Conservation (phyloP, 2,888 invertebrate genomes). For the Apotomis betuletana region DNA sequence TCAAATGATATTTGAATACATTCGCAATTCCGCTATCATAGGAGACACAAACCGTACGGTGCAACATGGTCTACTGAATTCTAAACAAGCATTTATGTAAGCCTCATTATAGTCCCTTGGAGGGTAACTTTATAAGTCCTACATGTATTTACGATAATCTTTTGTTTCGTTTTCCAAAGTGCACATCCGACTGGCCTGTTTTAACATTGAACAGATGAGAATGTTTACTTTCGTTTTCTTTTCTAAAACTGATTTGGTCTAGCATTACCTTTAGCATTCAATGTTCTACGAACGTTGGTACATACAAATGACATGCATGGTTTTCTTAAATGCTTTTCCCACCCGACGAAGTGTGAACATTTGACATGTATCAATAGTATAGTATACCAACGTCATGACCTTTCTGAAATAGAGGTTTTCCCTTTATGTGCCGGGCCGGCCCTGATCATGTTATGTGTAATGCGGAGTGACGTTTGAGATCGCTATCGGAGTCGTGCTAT, state of each 20-base stretch:
- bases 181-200: too few species aligned
- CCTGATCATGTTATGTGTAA: slow-evolving; percentile 55
- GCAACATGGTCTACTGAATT: slow-evolving; percentile 19
- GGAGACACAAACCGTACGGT: background rate
- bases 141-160: too few species aligned
- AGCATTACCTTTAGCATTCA: background rate
- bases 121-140: too few species aligned
- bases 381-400: slow-evolving; percentile 26
- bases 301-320: background rate
- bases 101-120: too few species aligned
- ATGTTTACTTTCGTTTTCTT: background rate
- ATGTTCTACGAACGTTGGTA: background rate
- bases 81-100: slow-evolving; percentile 11
- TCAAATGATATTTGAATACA: background rate
- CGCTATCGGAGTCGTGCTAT: slow-evolving; percentile 50
- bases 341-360: background rate
- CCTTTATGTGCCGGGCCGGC: slow-evolving; percentile 49
- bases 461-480: slow-evolving; percentile 63
- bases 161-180: too few species aligned
- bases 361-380: slow-evolving; percentile 27
- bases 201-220: too few species aligned
- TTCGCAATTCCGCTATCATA: slow-evolving; percentile 9
- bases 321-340: background rate
- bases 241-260: background rate
- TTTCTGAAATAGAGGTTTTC: slow-evolving; percentile 51